A percentile compares a stretch with the other conserved stretches of the same genome.
These are phyloP conservation scores for Drosophila mayri DNA, from an alignment of 1,140 invertebrate genomes.

Conservation along the genomic window DNA sequence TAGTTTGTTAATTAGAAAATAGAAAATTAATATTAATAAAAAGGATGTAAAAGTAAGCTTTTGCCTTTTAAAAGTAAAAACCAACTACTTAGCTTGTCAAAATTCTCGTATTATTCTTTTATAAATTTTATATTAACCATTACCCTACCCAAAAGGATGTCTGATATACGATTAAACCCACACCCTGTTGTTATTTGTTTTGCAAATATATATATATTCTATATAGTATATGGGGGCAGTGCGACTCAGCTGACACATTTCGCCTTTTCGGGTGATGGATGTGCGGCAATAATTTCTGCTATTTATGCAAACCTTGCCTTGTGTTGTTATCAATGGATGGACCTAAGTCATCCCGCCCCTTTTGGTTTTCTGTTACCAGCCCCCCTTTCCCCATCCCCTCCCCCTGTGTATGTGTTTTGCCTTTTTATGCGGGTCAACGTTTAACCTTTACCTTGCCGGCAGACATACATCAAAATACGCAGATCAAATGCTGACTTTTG, in stretches of 20 bases:
- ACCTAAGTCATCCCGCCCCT: conserved; percentile 6
- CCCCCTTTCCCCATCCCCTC: background rate
- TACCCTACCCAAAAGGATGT: no score
- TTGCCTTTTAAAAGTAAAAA: no score
- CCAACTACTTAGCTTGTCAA: background rate
- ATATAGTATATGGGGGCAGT: conserved; percentile 3
- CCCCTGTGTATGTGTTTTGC: background rate
- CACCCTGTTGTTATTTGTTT: conserved; percentile 17
- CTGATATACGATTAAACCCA: background rate
- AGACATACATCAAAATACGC: conserved; percentile 62
- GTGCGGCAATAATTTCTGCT: conserved; percentile 58
- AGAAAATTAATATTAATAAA: no score
- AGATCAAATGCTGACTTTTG: conserved; percentile 55
- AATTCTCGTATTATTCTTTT: background rate
- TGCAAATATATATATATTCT: conserved; percentile 3
- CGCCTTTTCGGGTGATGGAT: conserved; percentile 55
- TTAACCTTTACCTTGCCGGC: conserved; percentile 64
- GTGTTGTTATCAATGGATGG: conserved; percentile 52
- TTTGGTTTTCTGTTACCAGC: background rate
- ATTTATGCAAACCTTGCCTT: conserved; percentile 58
- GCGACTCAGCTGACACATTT: conserved; percentile 52
- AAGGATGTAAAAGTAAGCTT: background rate
- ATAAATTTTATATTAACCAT: background rate
- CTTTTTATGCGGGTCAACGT: conserved; percentile 56
- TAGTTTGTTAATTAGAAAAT: no score